Percentiles rank a stretch among this genome's conserved stretches.
Evolutionary conservation across 1,140 invertebrate species (phyloP).

Genomic region (Hypsibius dujardini): DNA sequence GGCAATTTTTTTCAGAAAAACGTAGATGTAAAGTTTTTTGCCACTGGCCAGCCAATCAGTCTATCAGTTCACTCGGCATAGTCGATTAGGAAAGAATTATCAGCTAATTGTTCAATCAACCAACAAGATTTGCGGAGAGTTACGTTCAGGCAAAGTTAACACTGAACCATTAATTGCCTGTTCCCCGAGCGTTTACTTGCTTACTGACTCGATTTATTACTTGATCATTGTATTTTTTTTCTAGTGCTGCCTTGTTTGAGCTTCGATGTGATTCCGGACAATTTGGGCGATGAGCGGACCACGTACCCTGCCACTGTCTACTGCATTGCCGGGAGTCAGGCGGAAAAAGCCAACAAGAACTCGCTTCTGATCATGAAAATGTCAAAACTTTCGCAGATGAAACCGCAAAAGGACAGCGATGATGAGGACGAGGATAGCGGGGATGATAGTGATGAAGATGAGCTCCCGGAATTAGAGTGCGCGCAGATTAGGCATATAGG

Average conservation of each 20-base stretch:
- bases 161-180: too few relatives aligned
- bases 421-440: slow-evolving; percentile 46
- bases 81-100: too few relatives aligned
- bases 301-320: slow-evolving; percentile 62
- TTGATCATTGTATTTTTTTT: too few relatives aligned
- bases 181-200: too few relatives aligned
- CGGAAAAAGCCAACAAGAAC: slow-evolving; percentile 50
- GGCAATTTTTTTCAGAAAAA: too few relatives aligned
- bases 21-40: too few relatives aligned
- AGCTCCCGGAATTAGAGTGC: slow-evolving; percentile 57
- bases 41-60: too few relatives aligned
- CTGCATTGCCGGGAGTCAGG: slow-evolving; percentile 72
- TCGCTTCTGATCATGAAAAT: slow-evolving; percentile 49
- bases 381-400: slow-evolving; percentile 46
- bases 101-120: too few relatives aligned
- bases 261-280: slow-evolving; percentile 66
- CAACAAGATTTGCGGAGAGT: too few relatives aligned
- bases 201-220: too few relatives aligned
- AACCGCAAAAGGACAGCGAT: slow-evolving; percentile 26
- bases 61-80: too few relatives aligned
- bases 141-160: too few relatives aligned
- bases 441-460: slow-evolving; percentile 47
- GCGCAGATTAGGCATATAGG: slow-evolving; percentile 74
- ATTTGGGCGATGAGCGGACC: slow-evolving; percentile 50
- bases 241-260: slow-evolving; percentile 58